A percentile compares a stretch with the other conserved stretches of the same genome.
phyloP scores from a whole-genome alignment of 2,888 invertebrate species.

The Caradrina kadenii region DNA sequence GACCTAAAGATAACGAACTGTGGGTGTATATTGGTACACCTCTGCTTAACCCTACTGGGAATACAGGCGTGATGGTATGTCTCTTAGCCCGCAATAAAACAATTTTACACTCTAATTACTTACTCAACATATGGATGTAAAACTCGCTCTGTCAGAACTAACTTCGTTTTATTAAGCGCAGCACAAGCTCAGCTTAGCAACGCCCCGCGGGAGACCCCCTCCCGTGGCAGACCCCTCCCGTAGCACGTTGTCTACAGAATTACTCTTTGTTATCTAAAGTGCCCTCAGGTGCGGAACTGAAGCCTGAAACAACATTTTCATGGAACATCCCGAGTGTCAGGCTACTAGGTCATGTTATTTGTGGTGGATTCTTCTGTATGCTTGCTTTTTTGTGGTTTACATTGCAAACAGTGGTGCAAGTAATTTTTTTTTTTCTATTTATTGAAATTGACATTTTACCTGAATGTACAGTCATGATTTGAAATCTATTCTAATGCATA shows the following conservation, averaged over 20 bases:
- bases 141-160: constrained; percentile 9
- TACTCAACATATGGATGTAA: constrained; percentile 17
- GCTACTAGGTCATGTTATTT: constrained; percentile 6
- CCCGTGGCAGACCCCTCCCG: too few relatives aligned
- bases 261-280: constrained; percentile 65
- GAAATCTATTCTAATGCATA: too few relatives aligned
- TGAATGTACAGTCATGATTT: too few relatives aligned
- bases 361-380: not conserved
- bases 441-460: too few relatives aligned
- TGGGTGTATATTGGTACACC: too few relatives aligned
- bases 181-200: constrained; percentile 36
- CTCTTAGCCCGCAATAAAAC: not conserved
- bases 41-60: too few relatives aligned
- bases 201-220: constrained; percentile 30
- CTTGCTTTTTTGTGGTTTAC: not conserved
- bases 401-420: too few relatives aligned
- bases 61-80: too few relatives aligned
- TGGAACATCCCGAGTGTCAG: constrained; percentile 17
- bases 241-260: constrained; percentile 42
- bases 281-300: constrained; percentile 49
- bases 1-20: too few relatives aligned
- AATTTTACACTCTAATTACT: constrained; percentile 25
- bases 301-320: constrained; percentile 32
- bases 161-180: constrained; percentile 46
- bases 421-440: too few relatives aligned